Base-by-base conservation (phyloP, 2,888 invertebrate genomes). In the Busseola fusca region DNA sequence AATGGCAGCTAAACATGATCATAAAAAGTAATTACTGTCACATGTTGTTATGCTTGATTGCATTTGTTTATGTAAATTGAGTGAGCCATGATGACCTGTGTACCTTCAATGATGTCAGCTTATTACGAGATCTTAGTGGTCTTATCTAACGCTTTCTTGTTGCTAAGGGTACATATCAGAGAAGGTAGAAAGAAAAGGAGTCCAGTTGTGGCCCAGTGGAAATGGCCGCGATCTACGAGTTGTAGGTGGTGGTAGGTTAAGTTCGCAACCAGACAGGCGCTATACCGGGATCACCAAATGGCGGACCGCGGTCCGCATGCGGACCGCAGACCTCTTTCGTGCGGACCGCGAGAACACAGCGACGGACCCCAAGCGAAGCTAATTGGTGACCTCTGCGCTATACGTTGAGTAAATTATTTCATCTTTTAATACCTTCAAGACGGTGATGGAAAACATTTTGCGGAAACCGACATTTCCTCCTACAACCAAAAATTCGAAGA, bases 1-100 rank as follows among this genome's bases (percentile, higher is more conserved):
- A 88, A 86, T 78, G 81, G 84, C 84, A 76, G 72, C 73, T 76
- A 80, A 71, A 82, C 74, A 72, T 80, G 83, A 86, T 84, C 81
- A 80, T 87, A 80, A 88, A 90, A 89, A 89, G 89, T 87, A 63
- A 77, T 82, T 81, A 80, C 68, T 84, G 78, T 80, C 75, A 78
- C 76, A 64, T 71, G 30, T 78, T 45, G 48, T 74, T 69, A 74
- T 65, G 58, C 69, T 50, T 71, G 50, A 71, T 66, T 37, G 42
- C 27, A 68, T 62, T 59, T 70, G 50, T 59, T 37, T 60, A 60
- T 82, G 80, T 64, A 62, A 75, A 74, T 69, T 67, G 58, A 69
- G 80, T 60, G 56, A 64, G 50, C 63, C 64, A n/a, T 60, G 34
- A 42, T 66, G 74, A 69, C 63, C 52, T 42, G 34, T 54, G 60